Base-by-base conservation (phyloP, 2,113 vertebrate species). In the Sinocyclocheilus maitianheensis region DNA sequence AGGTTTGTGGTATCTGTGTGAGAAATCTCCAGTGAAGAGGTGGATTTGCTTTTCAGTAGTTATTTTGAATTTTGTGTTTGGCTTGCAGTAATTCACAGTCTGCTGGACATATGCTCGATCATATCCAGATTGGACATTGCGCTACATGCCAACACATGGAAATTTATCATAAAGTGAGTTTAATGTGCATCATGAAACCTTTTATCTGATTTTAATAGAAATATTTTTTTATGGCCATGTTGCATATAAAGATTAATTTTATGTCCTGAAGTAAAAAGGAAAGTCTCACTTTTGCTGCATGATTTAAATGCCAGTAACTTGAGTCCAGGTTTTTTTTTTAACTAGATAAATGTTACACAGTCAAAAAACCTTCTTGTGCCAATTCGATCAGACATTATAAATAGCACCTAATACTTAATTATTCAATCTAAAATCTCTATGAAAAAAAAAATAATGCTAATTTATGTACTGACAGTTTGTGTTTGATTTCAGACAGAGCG, bases 61-160 rank as follows among this genome's bases (percentile, higher is more conserved):
- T 16, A 5, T 22, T 34, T 12, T 1, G 0, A 10, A 37, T 24
- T 26, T 83, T 48, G 76, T 88, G 3, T 43, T 78, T 89, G 3
- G 77, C 3, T 11, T 78, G 53, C 88, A 99, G 98, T 97, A 83
- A 96, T 99, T 92, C 98, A 99, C 91, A 96, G 92, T 60, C 90
- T 99, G 67, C 90, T 99, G 94, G 97, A 97, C 88, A 97, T 98
- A 81, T 99, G 97, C 92, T 94, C 95, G 26, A 88, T 98, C 81
- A 97, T 99, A 93, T 97, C 97, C 55, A 95, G 92, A 65, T 95
- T 99, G 94, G 98, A 99, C 90, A 95, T 98, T 1, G 97, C 98
- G 3, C 94, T 99, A 88, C 97, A 99, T 91, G 98, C 97, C 80
- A 99, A 99, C 88, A 98, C 97, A 0, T 99, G 98, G 98, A 99